Evolutionary conservation across 1,140 invertebrate species (phyloP), one percentile per base, ranked within the genome.

Genomic region (Leptinotarsa defecta): DNA sequence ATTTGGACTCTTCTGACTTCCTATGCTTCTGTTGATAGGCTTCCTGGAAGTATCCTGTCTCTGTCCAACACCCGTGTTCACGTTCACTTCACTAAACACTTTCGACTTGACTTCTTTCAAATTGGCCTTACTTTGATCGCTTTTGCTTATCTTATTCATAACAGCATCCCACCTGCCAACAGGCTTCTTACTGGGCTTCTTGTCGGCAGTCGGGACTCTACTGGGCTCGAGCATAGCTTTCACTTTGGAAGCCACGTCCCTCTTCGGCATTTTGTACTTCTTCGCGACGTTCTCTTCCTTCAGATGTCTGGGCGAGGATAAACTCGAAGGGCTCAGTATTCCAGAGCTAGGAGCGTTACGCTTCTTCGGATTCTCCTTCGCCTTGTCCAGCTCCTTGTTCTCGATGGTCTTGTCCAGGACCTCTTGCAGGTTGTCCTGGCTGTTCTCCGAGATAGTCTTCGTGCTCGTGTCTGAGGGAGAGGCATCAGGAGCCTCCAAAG

Each of bases 61-160:
- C 20, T 71, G 69, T 3, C 64, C 43, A 61, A 22, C 65, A 20
- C 22, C 34, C 13, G 77, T 67, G 67, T 63, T 73, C 49, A 72
- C 49, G 76, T 79, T 81, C n/a, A 84, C 73, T 74, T 76, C 78
- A 67, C 73, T 79, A 65, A 89, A 85, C 34, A 95, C 91, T 86
- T 93, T 92, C 3, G 93, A 93, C 83, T 95, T 95, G 27, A 95
- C 91, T 83, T 95, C 93, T 84, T 93, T 94, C 68, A 91, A 90
- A 13, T 89, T 83, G 0, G 86, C 89, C 78, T 92, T 92, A n/a
- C 86, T 87, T 75, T 91, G 89, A 79, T 93, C 91, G 49, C 90
- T 90, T 79, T 91, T 92, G 24, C 91, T 90, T 69, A 93, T 93
- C 86, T 94, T 94, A 85, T 91, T 93, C 90, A 94, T 92, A 57